phyloP scores from a whole-genome alignment of 1,140 invertebrate genomes.

The Heliconius hermathena region DNA sequence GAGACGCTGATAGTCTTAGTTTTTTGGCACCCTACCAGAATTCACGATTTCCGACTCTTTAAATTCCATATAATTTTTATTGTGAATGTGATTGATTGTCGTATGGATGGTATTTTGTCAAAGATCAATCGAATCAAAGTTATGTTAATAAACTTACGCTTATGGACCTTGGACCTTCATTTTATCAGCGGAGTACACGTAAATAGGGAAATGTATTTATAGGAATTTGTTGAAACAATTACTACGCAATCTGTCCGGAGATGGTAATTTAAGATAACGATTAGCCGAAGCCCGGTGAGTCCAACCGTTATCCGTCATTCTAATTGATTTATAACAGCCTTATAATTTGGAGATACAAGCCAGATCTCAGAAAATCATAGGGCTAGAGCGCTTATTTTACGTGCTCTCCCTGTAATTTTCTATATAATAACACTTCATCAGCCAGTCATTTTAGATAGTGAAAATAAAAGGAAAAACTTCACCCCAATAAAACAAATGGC shows the following conservation, averaged over 20 bases:
- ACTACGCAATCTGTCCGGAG: background rate
- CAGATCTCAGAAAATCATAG: conserved; percentile 37
- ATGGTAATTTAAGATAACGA: background rate
- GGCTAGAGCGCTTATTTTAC: background rate
- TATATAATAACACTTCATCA: background rate
- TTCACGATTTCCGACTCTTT: conserved; percentile 29
- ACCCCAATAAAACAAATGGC: conserved; percentile 19
- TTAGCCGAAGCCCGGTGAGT: background rate
- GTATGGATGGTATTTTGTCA: background rate
- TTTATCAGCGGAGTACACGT: background rate
- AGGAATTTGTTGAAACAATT: background rate
- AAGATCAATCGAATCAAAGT: background rate
- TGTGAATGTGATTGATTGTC: conserved; percentile 19
- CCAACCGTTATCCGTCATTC: conserved; percentile 38
- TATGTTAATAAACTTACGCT: background rate
- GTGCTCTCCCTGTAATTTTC: background rate
- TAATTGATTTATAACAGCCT: conserved; percentile 38
- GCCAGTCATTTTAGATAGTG: background rate
- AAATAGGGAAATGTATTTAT: background rate
- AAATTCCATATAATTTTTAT: conserved; percentile 25
- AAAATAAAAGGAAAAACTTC: conserved; percentile 7
- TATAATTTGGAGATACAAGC: conserved; percentile 16
- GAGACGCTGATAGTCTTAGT: conserved; percentile 44
- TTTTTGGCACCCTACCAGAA: conserved; percentile 48
- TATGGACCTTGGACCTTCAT: background rate